A percentile compares a stretch with the other conserved stretches of the same genome.
Evolutionary conservation across 1,140 invertebrate genomes (phyloP).

Genomic region (Pogonognathellus flavescens): DNA sequence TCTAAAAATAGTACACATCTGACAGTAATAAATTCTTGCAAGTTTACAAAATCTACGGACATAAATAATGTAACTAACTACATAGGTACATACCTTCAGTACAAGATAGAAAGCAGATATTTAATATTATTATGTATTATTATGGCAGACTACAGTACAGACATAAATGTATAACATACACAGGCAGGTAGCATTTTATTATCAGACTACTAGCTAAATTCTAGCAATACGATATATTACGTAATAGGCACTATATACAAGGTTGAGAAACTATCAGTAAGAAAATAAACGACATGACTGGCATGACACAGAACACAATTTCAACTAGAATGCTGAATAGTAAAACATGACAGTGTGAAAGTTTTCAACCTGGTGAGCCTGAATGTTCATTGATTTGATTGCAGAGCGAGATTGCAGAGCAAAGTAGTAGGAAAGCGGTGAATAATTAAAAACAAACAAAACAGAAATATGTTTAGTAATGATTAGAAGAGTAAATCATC

Average conservation of each 20-base stretch:
- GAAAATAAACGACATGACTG: background rate
- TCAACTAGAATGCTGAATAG: background rate
- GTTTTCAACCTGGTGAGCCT: constrained; percentile 52
- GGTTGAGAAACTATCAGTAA: too few species aligned
- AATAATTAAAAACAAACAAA: constrained; percentile 31
- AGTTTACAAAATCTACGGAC: too few species aligned
- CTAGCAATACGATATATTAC: background rate
- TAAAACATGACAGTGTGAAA: constrained; percentile 63
- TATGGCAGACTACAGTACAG: too few species aligned
- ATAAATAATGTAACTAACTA: too few species aligned
- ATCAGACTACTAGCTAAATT: background rate
- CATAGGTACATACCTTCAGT: too few species aligned
- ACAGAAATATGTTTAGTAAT: constrained; percentile 4
- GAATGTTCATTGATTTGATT: constrained; percentile 17
- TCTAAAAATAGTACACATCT: too few species aligned
- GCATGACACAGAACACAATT: background rate
- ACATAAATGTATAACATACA: too few species aligned
- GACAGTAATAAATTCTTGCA: too few species aligned
- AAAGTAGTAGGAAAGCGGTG: constrained; percentile 45
- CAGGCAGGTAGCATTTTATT: too few species aligned
- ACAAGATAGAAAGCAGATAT: too few species aligned
- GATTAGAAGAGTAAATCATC: background rate
- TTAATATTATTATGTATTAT: too few species aligned
- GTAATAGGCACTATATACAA: too few species aligned
- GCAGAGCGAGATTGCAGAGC: constrained; percentile 16